Conservation (phyloP, 2,888 invertebrate species). For the Bimastos eiseni region DNA sequence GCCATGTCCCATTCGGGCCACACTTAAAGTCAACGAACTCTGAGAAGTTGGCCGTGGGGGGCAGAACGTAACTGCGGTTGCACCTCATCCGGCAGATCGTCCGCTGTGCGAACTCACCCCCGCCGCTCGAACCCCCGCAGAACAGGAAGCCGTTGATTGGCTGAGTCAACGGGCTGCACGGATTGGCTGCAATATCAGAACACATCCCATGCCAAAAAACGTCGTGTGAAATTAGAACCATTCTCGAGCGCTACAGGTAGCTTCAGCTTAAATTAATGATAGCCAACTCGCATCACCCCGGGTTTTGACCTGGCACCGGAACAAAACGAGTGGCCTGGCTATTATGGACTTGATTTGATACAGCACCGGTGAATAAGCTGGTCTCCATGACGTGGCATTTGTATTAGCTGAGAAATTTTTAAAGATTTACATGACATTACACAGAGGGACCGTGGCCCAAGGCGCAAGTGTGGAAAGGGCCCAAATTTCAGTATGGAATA, state of each 20-base stretch:
- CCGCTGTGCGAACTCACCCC: slow-evolving; percentile 31
- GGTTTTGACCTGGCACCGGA: too few species aligned
- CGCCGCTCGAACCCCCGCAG: slow-evolving; percentile 40
- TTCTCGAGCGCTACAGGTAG: not conserved
- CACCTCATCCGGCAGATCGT: slow-evolving; percentile 41
- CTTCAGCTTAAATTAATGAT: too few species aligned
- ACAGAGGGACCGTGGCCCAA: too few species aligned
- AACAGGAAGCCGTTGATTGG: slow-evolving; percentile 43
- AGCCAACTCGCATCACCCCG: too few species aligned
- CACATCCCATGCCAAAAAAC: not conserved
- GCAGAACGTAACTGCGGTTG: slow-evolving; percentile 38
- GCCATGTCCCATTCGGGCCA: slow-evolving; percentile 42
- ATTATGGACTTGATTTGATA: too few species aligned
- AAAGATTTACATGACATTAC: too few species aligned
- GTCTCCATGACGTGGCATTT: too few species aligned
- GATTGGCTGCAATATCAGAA: slow-evolving; percentile 43
- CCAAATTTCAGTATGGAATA: too few species aligned
- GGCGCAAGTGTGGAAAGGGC: too few species aligned
- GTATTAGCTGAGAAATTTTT: too few species aligned
- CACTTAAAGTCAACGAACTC: slow-evolving; percentile 28
- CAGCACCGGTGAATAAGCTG: too few species aligned
- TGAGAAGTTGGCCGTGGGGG: slow-evolving; percentile 24
- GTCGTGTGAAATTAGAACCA: not conserved
- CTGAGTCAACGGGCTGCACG: slow-evolving; percentile 40
- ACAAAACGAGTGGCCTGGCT: too few species aligned